Base-by-base conservation (phyloP, 1,140 invertebrate species). In the Thereuonema tuberculata region DNA sequence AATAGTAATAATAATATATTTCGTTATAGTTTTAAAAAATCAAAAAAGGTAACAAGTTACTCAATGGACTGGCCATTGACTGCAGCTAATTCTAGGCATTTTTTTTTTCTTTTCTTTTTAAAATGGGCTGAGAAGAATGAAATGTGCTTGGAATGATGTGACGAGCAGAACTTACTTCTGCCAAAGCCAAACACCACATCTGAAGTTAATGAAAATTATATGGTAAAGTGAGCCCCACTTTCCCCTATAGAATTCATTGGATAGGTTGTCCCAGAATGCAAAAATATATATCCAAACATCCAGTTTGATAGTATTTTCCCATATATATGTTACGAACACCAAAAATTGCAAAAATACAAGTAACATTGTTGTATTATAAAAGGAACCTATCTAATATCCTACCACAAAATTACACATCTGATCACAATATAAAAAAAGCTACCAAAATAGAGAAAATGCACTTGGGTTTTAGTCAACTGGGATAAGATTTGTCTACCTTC, bases 361-460 rank as follows among this genome's bases (percentile, higher is more conserved):
- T 24, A 52, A 20, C 49, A 15, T 52, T 52, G 21, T 52, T n/a
- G n/a, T n/a, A 12, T 12, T 52, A 52, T 52, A 52, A 52, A 52
- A 20, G 15, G 49, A 52, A 52, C 23, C 49, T 52, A 15, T 9
- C 15, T 52, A 20, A 9, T 12, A 29, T 28, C 12, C 27, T 12
- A 5, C 9, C 17, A 17, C 17, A 50, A 21, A 50, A 14, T 14
- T 14, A 50, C 48, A 50, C 17, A 20, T 50, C 17, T 24, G 48
- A 14, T 24, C 21, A 50, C 48, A 50, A 21, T 14, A 24, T 9
- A 50, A 50, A 50, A 50, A 55, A 55, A 55, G 53, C 53, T 55
- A 55, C 53, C 53, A 55, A 55, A 55, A 55, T 17, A 29, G 26
- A 17, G 48, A 50, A 55, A 55, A 55, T 55, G 53, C 53, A 55